Conservation (phyloP, 2,797 vertebrate genomes). For the Syndactyla subalaris region DNA sequence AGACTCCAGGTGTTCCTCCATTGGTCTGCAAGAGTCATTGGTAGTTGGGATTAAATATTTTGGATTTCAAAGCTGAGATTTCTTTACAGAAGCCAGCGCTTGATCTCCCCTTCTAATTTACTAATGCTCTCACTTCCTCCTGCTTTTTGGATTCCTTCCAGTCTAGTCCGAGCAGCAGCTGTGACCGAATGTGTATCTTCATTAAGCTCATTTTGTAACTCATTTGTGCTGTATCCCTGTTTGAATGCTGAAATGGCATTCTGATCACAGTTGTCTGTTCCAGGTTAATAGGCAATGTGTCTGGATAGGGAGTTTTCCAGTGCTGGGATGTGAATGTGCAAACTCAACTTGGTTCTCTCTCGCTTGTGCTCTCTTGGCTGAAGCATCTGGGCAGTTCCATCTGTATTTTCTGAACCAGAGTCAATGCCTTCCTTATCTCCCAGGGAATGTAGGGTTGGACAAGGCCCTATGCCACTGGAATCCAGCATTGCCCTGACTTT, state of each 20-base stretch:
- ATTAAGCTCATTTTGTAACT: not conserved
- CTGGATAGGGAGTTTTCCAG: not conserved
- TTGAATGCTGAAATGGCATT: not conserved
- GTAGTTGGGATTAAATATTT: not conserved
- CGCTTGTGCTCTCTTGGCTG: not conserved
- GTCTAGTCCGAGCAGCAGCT: slow-evolving; percentile 10
- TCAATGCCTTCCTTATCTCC: not conserved
- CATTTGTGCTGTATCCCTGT: not conserved
- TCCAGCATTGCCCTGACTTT: not conserved
- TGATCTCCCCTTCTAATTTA: not conserved
- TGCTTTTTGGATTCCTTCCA: not conserved
- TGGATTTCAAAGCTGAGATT: not conserved
- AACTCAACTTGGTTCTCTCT: not conserved
- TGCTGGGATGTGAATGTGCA: not conserved
- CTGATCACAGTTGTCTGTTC: not conserved
- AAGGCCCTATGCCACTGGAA: fast-evolving
- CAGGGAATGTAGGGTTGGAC: not conserved
- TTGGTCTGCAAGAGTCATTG: not conserved
- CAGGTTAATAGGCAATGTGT: not conserved
- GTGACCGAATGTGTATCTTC: not conserved
- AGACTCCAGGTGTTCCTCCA: not conserved
- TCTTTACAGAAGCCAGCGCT: not conserved
- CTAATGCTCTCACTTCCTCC: not conserved
- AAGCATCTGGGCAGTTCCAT: not conserved
- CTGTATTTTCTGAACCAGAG: not conserved